A percentile compares a stretch with the other conserved stretches of the same genome.
These are phyloP conservation scores for Smutsia gigantea DNA, from an alignment of 2,797 vertebrate species.

Conservation along the genomic window DNA sequence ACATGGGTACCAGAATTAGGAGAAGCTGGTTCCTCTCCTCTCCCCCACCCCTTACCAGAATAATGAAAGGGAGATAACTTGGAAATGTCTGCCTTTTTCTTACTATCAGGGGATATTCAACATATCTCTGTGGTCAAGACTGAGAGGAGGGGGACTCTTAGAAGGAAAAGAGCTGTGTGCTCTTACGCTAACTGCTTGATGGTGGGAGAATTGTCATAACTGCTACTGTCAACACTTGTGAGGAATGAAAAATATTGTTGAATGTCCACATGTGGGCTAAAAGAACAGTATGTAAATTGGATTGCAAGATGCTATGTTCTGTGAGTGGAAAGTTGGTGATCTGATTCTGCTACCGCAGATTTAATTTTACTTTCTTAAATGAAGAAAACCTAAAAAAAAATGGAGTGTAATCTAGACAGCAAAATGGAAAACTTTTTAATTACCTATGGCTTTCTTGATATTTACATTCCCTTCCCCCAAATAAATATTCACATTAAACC, in stretches of 20 bases:
- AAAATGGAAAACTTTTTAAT: slow-evolving; percentile 24
- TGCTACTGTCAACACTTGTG: background rate
- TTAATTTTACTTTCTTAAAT: slow-evolving; percentile 48
- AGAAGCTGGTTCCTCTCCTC: background rate
- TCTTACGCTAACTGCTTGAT: background rate
- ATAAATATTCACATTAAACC: background rate
- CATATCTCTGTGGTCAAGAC: background rate
- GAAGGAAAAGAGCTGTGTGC: background rate
- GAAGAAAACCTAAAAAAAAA: slow-evolving; percentile 5
- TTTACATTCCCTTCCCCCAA: background rate
- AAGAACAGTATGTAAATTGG: slow-evolving; percentile 47
- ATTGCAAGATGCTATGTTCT: background rate
- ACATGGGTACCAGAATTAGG: slow-evolving; percentile 42
- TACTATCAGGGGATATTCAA: background rate
- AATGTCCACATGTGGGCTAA: slow-evolving; percentile 28
- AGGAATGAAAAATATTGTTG: slow-evolving; percentile 38
- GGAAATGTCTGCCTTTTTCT: slow-evolving; percentile 30
- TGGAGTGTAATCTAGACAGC: background rate
- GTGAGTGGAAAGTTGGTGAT: slow-evolving; percentile 8
- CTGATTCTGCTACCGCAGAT: slow-evolving; percentile 35
- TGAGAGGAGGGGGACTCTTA: background rate
- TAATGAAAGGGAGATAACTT: slow-evolving; percentile 49
- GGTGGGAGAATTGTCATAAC: background rate
- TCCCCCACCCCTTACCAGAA: background rate
- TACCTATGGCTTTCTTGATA: background rate